phyloP scores from a whole-genome alignment of 2,113 vertebrate species.

The Furnarius figulus region DNA sequence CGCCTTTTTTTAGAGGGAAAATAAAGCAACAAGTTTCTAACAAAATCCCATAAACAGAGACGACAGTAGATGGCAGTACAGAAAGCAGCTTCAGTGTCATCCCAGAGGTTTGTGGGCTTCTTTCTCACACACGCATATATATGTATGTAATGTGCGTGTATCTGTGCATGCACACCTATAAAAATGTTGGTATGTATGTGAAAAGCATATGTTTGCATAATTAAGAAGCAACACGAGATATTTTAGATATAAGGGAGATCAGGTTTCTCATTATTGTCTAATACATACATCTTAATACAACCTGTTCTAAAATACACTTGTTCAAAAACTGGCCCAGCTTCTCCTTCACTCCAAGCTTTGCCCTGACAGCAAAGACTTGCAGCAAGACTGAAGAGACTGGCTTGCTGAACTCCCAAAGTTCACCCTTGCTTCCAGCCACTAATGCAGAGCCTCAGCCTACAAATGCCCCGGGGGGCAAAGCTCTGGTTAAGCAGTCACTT shows the following conservation, averaged over 20 bases:
- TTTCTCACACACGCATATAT: accelerated
- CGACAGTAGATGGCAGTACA: constrained; percentile 17
- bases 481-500: neutral
- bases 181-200: neutral
- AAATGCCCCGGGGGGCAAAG: neutral
- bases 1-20: neutral
- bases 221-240: neutral
- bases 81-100: neutral
- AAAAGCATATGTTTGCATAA: neutral
- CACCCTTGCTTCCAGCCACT: neutral
- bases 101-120: neutral
- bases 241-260: neutral
- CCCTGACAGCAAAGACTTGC: neutral
- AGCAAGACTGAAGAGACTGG: neutral
- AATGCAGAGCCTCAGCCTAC: neutral
- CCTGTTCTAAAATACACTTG: neutral
- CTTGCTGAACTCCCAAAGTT: neutral
- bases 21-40: neutral
- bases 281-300: neutral
- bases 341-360: neutral
- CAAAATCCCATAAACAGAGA: neutral
- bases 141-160: accelerated
- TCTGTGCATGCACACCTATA: neutral
- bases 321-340: neutral
- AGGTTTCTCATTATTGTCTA: neutral